Conservation (phyloP, 2,888 invertebrate genomes). For the Busseola fusca region DNA sequence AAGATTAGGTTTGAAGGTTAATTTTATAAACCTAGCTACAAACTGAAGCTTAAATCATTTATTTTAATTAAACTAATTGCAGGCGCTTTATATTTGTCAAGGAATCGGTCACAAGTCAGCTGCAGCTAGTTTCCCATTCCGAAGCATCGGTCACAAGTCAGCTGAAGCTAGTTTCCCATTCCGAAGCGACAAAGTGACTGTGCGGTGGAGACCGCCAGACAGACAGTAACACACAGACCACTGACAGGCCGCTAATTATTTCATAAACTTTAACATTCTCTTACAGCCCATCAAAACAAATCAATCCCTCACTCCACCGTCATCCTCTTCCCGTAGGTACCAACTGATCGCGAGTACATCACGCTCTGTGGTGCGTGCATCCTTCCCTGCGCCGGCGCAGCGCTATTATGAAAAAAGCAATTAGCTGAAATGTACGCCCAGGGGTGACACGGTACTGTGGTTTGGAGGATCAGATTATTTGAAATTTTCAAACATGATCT, state of each 20-base stretch:
- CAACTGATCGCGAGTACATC: constrained; percentile 51
- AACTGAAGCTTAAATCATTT: background rate
- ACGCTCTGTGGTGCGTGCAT: constrained; percentile 60
- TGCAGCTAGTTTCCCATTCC: too few species aligned
- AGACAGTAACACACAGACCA: background rate
- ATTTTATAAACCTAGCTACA: background rate
- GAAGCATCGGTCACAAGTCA: background rate
- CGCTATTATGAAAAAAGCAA: constrained; percentile 80
- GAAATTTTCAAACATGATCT: too few species aligned
- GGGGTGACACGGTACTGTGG: constrained; percentile 24
- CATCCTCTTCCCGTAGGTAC: constrained; percentile 10
- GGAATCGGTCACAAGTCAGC: too few species aligned
- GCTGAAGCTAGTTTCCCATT: background rate
- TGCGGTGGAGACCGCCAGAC: too few species aligned
- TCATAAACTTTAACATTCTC: background rate
- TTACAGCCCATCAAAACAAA: constrained; percentile 36
- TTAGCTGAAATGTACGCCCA: constrained; percentile 81
- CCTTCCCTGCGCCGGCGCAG: constrained; percentile 58
- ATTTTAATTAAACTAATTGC: background rate
- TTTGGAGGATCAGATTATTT: constrained; percentile 1
- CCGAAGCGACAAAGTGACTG: background rate
- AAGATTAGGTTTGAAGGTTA: background rate
- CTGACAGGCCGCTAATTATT: background rate
- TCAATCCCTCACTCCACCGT: constrained; percentile 7
- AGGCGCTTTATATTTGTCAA: background rate